Evolutionary conservation across 2,797 vertebrate genomes (phyloP).

Genomic region (Rhodeus uyekii): DNA sequence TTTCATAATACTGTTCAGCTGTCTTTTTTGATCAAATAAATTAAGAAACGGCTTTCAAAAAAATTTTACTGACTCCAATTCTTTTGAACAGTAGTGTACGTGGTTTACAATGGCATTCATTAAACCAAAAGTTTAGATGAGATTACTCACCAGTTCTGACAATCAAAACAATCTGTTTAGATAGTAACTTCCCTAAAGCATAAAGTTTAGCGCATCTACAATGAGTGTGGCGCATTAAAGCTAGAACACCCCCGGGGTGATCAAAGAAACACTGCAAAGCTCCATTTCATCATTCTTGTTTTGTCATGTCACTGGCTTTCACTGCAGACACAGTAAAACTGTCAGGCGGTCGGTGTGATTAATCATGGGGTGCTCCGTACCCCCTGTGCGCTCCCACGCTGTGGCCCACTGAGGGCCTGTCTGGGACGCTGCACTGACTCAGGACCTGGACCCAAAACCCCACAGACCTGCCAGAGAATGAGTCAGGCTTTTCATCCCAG

Average conservation of each 20-base stretch:
- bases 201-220: neutral
- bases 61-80: neutral
- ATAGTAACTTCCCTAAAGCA: neutral
- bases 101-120: neutral
- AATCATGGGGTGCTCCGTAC: conserved; percentile 17
- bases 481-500: conserved; percentile 54
- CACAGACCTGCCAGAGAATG: conserved; percentile 52
- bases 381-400: conserved; percentile 15
- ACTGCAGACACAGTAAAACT: neutral
- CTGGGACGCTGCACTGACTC: conserved; percentile 25
- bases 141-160: neutral
- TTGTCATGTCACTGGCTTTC: neutral
- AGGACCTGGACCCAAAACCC: conserved; percentile 51
- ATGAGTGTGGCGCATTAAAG: neutral
- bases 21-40: neutral
- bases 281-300: neutral
- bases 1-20: neutral
- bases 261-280: neutral
- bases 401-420: conserved; percentile 14
- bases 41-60: neutral
- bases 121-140: neutral
- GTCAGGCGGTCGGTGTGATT: conserved; percentile 6
- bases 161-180: neutral
- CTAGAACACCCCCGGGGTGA: neutral
- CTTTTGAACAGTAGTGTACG: neutral